phyloP scores from a whole-genome alignment of 2,113 vertebrate species.

The Centropristis striata region DNA sequence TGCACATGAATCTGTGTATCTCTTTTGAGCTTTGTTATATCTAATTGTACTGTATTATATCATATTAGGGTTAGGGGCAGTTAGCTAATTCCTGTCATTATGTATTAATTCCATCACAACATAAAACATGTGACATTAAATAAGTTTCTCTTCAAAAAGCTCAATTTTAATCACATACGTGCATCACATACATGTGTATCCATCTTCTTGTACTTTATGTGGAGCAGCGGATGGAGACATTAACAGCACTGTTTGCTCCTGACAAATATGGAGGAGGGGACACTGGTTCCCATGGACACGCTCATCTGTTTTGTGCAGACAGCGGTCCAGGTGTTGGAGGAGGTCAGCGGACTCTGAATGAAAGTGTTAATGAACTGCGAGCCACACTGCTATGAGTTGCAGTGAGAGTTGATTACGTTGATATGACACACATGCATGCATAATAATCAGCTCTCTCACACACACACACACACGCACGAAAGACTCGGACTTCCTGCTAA shows the following conservation, averaged over 20 bases:
- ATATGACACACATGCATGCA: background rate
- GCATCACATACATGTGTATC: background rate
- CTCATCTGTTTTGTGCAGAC: slow-evolving; percentile 38
- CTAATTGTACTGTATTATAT: background rate
- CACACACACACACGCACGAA: slow-evolving; percentile 6
- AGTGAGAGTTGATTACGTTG: slow-evolving; percentile 14
- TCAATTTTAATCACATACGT: background rate
- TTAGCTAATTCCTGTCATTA: background rate
- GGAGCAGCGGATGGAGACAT: slow-evolving; percentile 5
- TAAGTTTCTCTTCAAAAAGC: background rate
- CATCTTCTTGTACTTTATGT: background rate
- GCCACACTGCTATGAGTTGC: background rate
- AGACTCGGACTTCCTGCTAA: slow-evolving; percentile 36
- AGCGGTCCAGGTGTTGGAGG: slow-evolving; percentile 43
- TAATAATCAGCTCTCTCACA: background rate
- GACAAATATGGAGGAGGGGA: slow-evolving; percentile 27
- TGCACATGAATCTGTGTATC: background rate
- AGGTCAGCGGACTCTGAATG: slow-evolving; percentile 32
- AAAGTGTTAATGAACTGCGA: slow-evolving; percentile 25
- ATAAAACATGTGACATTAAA: background rate
- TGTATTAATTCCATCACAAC: background rate
- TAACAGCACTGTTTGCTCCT: slow-evolving; percentile 25
- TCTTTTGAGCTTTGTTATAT: background rate
- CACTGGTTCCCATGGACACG: slow-evolving; percentile 63
- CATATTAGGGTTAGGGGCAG: too few relatives aligned